These are phyloP conservation scores for Drosophila falleni DNA, from an alignment of 2,888 invertebrate genomes.

Conservation along the genomic window DNA sequence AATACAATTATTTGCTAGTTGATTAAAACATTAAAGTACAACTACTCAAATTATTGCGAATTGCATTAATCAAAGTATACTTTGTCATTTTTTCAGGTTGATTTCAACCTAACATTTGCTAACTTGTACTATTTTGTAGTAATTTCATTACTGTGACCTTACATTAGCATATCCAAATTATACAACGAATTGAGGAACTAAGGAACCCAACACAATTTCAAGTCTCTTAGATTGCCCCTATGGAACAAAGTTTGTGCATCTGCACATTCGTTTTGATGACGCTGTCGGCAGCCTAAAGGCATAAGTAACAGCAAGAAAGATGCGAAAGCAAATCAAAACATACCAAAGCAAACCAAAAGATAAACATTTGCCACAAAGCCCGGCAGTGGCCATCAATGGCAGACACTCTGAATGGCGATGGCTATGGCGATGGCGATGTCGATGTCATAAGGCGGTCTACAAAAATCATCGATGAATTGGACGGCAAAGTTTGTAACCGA, in stretches of 20 bases:
- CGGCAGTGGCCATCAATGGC: conserved; percentile 57
- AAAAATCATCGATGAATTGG: conserved; percentile 80
- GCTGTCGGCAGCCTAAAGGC: conserved; percentile 46
- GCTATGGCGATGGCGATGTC: conserved; percentile 52
- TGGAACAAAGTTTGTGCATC: conserved; percentile 73
- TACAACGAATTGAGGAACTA: conserved; percentile 37
- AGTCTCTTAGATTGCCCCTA: conserved; percentile 1
- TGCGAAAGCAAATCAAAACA: conserved; percentile 10
- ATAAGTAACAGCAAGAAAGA: conserved; percentile 57
- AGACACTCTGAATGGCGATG: conserved; percentile 54
- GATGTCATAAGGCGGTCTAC: conserved; percentile 46
- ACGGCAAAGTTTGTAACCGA: conserved; percentile 73
- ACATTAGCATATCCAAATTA: conserved; percentile 72
- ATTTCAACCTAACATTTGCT: conserved; percentile 12
- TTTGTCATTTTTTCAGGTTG: conserved; percentile 2
- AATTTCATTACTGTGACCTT: conserved; percentile 71
- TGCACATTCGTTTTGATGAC: conserved; percentile 74
- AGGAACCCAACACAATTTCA: conserved; percentile 26
- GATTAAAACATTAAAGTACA: neutral
- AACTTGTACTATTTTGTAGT: conserved; percentile 38
- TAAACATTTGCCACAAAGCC: conserved; percentile 71
- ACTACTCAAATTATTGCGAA: neutral
- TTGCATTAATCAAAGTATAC: too few relatives aligned
- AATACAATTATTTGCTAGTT: neutral
- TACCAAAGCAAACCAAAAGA: conserved; percentile 64